phyloP scores from a whole-genome alignment of 1,140 invertebrate species.

The Rhynchophorus ferrugineus region DNA sequence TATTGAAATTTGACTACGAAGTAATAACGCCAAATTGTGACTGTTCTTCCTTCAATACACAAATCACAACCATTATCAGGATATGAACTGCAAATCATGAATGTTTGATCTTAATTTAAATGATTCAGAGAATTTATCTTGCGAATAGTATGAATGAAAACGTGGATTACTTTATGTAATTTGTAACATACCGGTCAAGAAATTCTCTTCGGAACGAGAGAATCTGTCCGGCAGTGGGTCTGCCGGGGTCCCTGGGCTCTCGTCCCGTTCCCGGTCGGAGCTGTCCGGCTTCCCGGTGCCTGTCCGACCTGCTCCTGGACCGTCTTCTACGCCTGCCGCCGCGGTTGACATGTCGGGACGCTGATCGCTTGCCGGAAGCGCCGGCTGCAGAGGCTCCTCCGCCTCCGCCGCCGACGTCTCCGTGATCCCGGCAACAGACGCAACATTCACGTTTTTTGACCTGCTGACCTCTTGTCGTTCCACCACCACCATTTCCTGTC shows the following conservation, averaged over 20 bases:
- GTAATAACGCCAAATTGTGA: too few relatives aligned
- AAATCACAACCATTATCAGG: too few relatives aligned
- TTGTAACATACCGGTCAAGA: slow-evolving; percentile 23
- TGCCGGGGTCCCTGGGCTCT: slow-evolving; percentile 8
- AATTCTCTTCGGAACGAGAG: slow-evolving; percentile 34
- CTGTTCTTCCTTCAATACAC: too few relatives aligned
- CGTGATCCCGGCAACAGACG: slow-evolving; percentile 48
- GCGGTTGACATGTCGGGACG: slow-evolving; percentile 25
- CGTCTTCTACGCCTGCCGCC: slow-evolving; percentile 35
- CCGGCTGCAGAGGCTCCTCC: background rate
- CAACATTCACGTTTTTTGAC: slow-evolving; percentile 51
- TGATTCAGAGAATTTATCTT: too few relatives aligned
- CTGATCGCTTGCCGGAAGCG: slow-evolving; percentile 10
- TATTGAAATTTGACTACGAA: too few relatives aligned
- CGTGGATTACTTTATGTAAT: too few relatives aligned
- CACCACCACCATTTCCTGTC: background rate
- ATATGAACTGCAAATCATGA: too few relatives aligned
- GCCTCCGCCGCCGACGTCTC: slow-evolving; percentile 29
- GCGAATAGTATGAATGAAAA: too few relatives aligned
- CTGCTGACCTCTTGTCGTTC: background rate
- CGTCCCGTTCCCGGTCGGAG: slow-evolving; percentile 14
- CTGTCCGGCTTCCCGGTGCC: slow-evolving; percentile 5
- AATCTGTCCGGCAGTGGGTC: slow-evolving; percentile 33
- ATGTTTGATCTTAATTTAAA: too few relatives aligned
- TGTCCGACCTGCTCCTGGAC: slow-evolving; percentile 16